Evolutionary conservation across 2,888 invertebrate species (phyloP), one percentile per base, ranked within the genome.

Genomic region (Mythimna albipuncta): DNA sequence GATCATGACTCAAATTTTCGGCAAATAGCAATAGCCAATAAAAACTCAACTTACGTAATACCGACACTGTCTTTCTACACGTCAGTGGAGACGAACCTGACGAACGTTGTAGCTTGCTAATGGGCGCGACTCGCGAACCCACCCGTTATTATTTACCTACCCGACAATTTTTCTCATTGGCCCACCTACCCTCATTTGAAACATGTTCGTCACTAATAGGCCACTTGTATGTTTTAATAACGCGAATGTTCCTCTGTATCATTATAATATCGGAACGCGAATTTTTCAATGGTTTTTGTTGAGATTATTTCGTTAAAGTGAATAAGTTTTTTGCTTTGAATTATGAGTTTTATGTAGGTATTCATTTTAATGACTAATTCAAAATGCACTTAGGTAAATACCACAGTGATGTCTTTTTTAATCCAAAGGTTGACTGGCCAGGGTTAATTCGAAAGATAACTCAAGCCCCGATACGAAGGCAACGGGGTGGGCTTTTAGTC

Each of bases 191-290:
- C 78, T 78, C 85, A 85, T 83, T 84, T 73, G 74, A 78, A 72
- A 80, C 93, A 89, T 89, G 93, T 93, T 89, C 84, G 84, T 82
- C 88, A 88, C 92, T 95, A 95, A 95, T 93, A 95, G 94, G 95
- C 91, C 90, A 92, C 95, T 95, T 94, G 95, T 94, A 87, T 79
- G 80, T 86, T 87, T 87, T 89, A 87, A 89, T 87, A 88, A 89
- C 79, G 84, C 73, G 79, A 86, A 83, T 86, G 85, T 88, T 83
- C 64, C 64, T 70, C 67, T 82, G 82, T 85, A 86, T 84, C 85
- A 86, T 90, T 86, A 86, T 85, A 81, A 86, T 85, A 86, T 87
- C 64, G 85, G 78, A 74, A 64, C 64, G 72, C 67, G 50, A 68
- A 68, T 70, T 75, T 83, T 80, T 74, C 78, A 74, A 83, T 79